Conservation (phyloP, 2,888 invertebrate species). For the Onthophagus sagittarius region DNA sequence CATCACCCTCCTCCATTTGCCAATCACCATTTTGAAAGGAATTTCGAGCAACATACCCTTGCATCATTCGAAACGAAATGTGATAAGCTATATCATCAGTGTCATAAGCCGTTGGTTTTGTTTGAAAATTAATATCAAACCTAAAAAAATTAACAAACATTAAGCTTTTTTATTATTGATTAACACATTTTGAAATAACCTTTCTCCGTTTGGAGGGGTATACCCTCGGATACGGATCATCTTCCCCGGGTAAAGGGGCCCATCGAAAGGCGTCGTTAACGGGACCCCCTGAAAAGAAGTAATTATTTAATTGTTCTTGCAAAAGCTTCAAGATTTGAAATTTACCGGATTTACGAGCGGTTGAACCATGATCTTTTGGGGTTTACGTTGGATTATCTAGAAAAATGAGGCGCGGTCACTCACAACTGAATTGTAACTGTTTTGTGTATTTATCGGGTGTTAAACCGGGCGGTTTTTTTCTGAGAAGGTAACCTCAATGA, state of each 20-base stretch:
- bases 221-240: slow-evolving; percentile 19
- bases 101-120: slow-evolving; percentile 67
- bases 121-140: slow-evolving; percentile 72
- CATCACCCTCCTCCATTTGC: slow-evolving; percentile 58
- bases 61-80: slow-evolving; percentile 58
- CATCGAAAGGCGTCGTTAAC: slow-evolving; percentile 17
- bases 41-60: slow-evolving; percentile 57
- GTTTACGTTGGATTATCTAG: neutral
- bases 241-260: slow-evolving; percentile 19
- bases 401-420: neutral
- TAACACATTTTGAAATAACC: slow-evolving; percentile 11
- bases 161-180: neutral
- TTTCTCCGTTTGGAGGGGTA: slow-evolving; percentile 20
- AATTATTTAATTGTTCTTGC: neutral
- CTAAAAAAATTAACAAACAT: slow-evolving; percentile 50
- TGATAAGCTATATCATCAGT: slow-evolving; percentile 75
- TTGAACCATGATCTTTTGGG: slow-evolving; percentile 11
- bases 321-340: neutral
- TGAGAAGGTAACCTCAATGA: neutral
- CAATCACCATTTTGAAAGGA: slow-evolving; percentile 53
- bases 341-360: slow-evolving; percentile 23
- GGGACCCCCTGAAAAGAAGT: neutral
- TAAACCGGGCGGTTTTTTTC: neutral
- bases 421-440: neutral
- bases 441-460: neutral